Conservation (phyloP, 1,140 invertebrate genomes). For the Hyles euphorbiae region DNA sequence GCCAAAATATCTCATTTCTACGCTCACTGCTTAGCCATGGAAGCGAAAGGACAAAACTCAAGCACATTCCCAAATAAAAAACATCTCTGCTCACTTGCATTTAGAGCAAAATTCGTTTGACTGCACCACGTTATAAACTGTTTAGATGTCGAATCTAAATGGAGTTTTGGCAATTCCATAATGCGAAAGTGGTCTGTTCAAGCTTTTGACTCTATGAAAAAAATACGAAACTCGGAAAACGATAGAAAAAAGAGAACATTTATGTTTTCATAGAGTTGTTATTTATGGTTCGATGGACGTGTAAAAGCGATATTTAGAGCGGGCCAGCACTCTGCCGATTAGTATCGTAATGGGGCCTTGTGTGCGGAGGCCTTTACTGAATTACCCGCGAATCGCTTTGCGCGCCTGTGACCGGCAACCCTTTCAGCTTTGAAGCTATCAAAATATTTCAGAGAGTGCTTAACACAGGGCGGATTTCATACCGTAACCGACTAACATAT, state of each 20-base stretch:
- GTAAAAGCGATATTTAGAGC: conserved; percentile 70
- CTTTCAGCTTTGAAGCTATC: conserved; percentile 63
- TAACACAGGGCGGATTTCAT: conserved; percentile 34
- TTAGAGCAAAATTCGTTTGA: conserved; percentile 13
- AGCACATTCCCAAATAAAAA: conserved; percentile 14
- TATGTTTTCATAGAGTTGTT: conserved; percentile 74
- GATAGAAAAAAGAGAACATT: conserved; percentile 72
- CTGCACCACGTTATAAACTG: conserved; percentile 23
- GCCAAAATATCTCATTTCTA: conserved; percentile 76
- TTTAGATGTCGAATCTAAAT: conserved; percentile 46
- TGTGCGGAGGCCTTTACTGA: conserved; percentile 39
- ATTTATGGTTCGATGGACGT: conserved; percentile 70
- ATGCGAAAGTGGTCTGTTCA: conserved; percentile 75
- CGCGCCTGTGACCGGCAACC: conserved; percentile 38
- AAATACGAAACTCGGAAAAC: conserved; percentile 69
- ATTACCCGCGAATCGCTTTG: conserved; percentile 38
- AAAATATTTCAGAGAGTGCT: conserved; percentile 53
- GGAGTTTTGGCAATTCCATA: conserved; percentile 75
- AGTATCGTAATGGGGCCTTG: conserved; percentile 50
- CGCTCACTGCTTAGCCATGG: conserved; percentile 49
- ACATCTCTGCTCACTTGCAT: conserved; percentile 3
- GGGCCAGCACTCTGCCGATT: conserved; percentile 68
- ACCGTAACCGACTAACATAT: neutral
- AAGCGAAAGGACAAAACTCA: conserved; percentile 31
- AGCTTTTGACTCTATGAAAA: conserved; percentile 75